These are phyloP conservation scores for Bombus turneri DNA, from an alignment of 1,140 invertebrate species.

Conservation along the genomic window DNA sequence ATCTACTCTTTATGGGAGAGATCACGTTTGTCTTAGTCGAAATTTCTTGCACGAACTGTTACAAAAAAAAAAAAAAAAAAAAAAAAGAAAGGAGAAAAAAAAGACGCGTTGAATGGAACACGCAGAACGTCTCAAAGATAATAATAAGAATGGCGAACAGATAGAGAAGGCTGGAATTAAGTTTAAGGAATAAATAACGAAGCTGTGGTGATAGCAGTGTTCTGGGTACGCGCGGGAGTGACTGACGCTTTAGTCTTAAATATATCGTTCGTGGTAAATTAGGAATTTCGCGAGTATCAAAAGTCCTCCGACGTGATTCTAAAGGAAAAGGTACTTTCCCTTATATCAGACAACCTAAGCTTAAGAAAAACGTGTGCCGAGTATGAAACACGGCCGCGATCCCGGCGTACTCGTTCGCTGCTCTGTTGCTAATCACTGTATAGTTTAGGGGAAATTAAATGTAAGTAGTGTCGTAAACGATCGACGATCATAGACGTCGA, in stretches of 20 bases:
- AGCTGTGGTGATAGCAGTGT: conserved; percentile 61
- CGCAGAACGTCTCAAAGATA: conserved; percentile 9
- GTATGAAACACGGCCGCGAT: conserved; percentile 47
- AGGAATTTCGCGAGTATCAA: conserved; percentile 27
- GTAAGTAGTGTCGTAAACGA: conserved; percentile 78
- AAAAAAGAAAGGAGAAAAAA: not conserved
- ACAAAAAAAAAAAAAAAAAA: too few species aligned
- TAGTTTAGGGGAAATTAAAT: conserved; percentile 72
- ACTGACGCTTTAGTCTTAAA: conserved; percentile 65
- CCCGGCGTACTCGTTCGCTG: conserved; percentile 67
- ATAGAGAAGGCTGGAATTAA: conserved; percentile 40
- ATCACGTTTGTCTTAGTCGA: not conserved
- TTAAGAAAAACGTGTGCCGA: conserved; percentile 41
- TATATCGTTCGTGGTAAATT: conserved; percentile 48
- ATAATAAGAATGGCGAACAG: conserved; percentile 36
- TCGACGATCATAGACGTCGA: conserved; percentile 29
- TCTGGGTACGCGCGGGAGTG: conserved; percentile 64
- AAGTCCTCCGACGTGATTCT: not conserved
- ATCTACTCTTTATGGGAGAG: not conserved
- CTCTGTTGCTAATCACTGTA: conserved; percentile 63
- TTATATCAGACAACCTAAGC: conserved; percentile 55
- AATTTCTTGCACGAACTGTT: not conserved
- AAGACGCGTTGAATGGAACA: not conserved
- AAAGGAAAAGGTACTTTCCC: not conserved
- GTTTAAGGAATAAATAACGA: conserved; percentile 54